These are phyloP conservation scores for Lepidurus apus DNA, from an alignment of 1,140 invertebrate genomes.

Conservation along the genomic window DNA sequence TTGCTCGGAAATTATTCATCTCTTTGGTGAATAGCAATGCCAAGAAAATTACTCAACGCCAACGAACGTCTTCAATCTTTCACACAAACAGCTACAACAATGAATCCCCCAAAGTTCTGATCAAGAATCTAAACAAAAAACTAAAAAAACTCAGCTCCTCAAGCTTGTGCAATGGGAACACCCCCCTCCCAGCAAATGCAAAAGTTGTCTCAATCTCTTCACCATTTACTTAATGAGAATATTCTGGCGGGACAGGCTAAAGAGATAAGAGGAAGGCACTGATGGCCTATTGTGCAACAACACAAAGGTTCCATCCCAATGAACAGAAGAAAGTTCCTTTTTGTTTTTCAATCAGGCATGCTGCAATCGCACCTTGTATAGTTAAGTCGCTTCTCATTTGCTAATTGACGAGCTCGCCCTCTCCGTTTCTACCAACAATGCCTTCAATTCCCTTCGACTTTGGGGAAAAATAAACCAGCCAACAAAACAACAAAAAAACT, in stretches of 20 bases:
- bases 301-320: background rate
- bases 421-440: background rate
- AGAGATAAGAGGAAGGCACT: conserved; percentile 11
- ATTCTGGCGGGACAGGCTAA: background rate
- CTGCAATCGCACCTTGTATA: conserved; percentile 3
- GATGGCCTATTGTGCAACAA: background rate
- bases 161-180: background rate
- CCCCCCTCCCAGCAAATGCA: background rate
- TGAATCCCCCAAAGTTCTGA: background rate
- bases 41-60: background rate
- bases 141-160: background rate
- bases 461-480: background rate
- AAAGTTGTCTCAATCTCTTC: background rate
- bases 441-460: background rate
- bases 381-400: conserved; percentile 15
- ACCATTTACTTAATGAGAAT: background rate
- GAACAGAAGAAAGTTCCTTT: background rate
- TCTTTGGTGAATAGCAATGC: conserved; percentile 14
- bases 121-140: background rate
- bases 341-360: background rate
- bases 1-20: conserved; percentile 12
- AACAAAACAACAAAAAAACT: too few relatives aligned
- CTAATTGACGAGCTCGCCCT: conserved; percentile 14
- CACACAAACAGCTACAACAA: conserved; percentile 3
- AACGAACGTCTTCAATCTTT: background rate